Base-by-base conservation (phyloP, 2,888 invertebrate species). In the Scotopteryx bipunctaria region DNA sequence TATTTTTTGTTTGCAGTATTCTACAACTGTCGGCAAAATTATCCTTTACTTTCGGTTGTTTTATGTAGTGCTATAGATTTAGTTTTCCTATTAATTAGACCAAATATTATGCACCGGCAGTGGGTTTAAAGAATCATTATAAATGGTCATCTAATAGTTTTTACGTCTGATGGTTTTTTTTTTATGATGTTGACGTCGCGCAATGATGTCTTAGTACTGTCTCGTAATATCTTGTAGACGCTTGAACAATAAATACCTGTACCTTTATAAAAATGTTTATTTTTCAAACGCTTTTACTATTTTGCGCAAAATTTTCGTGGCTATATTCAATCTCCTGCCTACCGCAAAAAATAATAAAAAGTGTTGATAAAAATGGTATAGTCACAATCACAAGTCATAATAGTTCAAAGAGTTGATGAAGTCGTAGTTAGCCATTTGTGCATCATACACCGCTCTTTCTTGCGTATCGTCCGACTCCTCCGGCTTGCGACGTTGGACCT, bases 221-320 rank as follows among this genome's bases (percentile, higher is more conserved):
- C 86, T 82, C 78, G 71, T 80, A 77, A 82, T 75, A 81, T 76
- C 79, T 82, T 79, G 86, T 86, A 85, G 87, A 83, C 85, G 87
- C 86, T 86, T 88, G 84, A 87, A 87, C 86, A 88, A 87, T 85
- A 88, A 87, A 87, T 86, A 86, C 80, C 80, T 86, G 83, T 86
- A 86, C 84, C 81, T 85, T 83, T 75, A 79, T 66, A 71, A 69
- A 8, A 57, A 60, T 69, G 73, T 73, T 76, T 69, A 63, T 77
- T 78, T 76, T 71, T 41, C 23, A 27, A 29, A 66, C 57, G 66
- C 61, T 61, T 60, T 44, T 25, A 36, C 9, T 15, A 17, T 13
- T 23, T 35, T 36, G 16, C 19, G 21, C n/a, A 0, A 19, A 17
- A 6, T 5, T 37, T n/a, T n/a, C n/a, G n/a, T n/a, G n/a, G n/a